phyloP scores from a whole-genome alignment of 2,888 invertebrate genomes.

The Oscheius sp. region DNA sequence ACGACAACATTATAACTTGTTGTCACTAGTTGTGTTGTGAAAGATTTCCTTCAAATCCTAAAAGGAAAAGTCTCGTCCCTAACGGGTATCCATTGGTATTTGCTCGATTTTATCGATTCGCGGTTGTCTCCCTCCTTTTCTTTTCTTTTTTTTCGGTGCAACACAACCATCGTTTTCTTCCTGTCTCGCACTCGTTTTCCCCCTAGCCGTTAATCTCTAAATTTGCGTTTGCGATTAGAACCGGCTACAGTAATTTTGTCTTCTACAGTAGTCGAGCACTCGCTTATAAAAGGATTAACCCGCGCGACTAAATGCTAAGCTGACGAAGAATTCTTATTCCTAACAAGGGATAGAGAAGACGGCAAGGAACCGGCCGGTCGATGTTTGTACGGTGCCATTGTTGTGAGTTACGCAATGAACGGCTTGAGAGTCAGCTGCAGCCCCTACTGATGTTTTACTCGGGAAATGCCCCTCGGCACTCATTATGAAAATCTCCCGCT shows the following conservation, averaged over 20 bases:
- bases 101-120: too few relatives aligned
- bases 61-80: too few relatives aligned
- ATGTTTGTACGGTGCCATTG: not conserved
- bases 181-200: not conserved
- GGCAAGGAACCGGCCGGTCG: not conserved
- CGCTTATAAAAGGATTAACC: constrained; percentile 26
- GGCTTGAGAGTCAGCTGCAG: not conserved
- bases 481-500: not conserved
- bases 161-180: too few relatives aligned
- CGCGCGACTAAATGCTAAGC: constrained; percentile 26
- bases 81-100: too few relatives aligned
- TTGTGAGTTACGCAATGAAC: not conserved
- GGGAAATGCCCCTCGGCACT: not conserved
- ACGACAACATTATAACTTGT: too few relatives aligned
- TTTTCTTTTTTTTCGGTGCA: too few relatives aligned
- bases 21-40: too few relatives aligned
- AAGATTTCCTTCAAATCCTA: too few relatives aligned
- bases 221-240: constrained; percentile 28
- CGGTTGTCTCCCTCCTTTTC: too few relatives aligned
- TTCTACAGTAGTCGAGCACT: constrained; percentile 12
- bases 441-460: too few relatives aligned
- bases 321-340: constrained; percentile 6
- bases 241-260: constrained; percentile 20
- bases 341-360: not conserved
- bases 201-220: constrained; percentile 28